These are phyloP conservation scores for Cairina moschata DNA, from an alignment of 2,113 vertebrate species.

Conservation along the genomic window DNA sequence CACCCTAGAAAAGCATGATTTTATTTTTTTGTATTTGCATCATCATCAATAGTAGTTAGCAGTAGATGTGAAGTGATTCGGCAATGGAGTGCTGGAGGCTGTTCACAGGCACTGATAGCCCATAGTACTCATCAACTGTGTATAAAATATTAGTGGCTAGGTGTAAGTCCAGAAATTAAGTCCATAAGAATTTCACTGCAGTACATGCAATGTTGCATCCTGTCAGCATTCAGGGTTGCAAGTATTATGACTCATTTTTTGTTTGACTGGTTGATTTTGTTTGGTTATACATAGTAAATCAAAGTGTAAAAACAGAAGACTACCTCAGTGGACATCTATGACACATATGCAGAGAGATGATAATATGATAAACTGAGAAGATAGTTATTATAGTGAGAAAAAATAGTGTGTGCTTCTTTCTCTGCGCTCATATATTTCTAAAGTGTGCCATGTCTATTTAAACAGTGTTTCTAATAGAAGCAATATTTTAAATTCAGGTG, in stretches of 20 bases:
- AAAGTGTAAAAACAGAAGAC: background rate
- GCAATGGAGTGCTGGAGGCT: background rate
- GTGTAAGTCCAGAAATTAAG: background rate
- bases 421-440: background rate
- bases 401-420: background rate
- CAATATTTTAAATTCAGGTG: background rate
- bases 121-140: accelerated
- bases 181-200: background rate
- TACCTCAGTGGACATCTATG: background rate
- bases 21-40: conserved; percentile 29
- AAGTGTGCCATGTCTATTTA: background rate
- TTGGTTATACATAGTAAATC: background rate
- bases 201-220: background rate
- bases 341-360: background rate
- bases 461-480: background rate
- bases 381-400: background rate
- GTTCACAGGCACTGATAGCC: background rate
- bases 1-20: background rate
- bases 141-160: background rate
- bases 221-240: background rate
- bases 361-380: background rate
- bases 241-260: background rate
- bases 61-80: conserved; percentile 1
- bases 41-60: background rate
- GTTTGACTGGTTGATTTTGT: background rate